phyloP scores from a whole-genome alignment of 2,113 vertebrate species.

The Dascyllus trimaculatus region DNA sequence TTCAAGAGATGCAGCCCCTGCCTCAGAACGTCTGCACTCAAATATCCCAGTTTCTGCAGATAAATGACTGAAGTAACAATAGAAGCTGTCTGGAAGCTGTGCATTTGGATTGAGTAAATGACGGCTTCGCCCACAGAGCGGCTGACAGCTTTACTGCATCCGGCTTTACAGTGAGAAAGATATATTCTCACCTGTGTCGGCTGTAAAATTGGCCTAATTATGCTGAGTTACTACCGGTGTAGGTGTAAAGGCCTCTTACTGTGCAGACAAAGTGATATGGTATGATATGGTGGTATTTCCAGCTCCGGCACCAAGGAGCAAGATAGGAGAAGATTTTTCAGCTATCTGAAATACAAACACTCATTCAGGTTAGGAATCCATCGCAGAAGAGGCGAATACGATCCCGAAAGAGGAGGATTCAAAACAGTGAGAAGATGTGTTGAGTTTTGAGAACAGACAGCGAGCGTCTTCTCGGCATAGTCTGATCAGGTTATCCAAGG shows the following conservation, averaged over 20 bases:
- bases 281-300: neutral
- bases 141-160: neutral
- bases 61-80: neutral
- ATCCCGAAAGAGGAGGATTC: neutral
- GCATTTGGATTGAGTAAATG: neutral
- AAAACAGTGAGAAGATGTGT: neutral
- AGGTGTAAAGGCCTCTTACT: neutral
- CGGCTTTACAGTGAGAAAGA: neutral
- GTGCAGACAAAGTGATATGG: slow-evolving; percentile 1
- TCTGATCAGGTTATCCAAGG: neutral
- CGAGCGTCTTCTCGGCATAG: neutral
- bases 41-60: neutral
- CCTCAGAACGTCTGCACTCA: neutral
- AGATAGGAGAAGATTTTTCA: neutral
- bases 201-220: neutral
- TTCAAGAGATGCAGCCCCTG: too few species aligned
- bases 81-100: neutral
- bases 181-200: neutral
- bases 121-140: neutral
- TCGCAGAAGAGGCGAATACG: neutral
- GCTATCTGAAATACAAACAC: neutral
- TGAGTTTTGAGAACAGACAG: neutral
- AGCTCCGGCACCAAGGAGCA: neutral
- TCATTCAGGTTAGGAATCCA: neutral
- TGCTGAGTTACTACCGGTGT: neutral